A percentile compares a stretch with the other conserved stretches of the same genome.
Evolutionary conservation across 1,140 invertebrate genomes (phyloP).

Genomic region (Bombus turneri): DNA sequence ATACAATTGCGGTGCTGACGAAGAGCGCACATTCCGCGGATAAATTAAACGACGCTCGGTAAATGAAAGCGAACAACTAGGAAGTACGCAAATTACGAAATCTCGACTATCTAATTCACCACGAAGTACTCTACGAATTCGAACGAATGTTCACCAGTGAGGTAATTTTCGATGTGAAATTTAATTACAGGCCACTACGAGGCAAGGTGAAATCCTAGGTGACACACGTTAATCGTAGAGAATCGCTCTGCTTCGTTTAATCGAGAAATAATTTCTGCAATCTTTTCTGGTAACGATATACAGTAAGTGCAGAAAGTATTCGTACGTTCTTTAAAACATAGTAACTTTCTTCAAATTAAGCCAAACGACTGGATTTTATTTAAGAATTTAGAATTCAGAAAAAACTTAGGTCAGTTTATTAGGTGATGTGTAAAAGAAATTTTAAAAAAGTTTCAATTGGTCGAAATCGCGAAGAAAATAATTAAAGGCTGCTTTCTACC

Average conservation of each 20-base stretch:
- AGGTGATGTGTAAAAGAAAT: too few relatives aligned
- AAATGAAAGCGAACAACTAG: background rate
- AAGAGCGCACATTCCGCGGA: background rate
- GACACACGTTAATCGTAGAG: background rate
- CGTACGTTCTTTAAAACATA: too few relatives aligned
- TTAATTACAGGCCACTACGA: background rate
- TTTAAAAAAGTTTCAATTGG: too few relatives aligned
- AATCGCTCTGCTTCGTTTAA: background rate
- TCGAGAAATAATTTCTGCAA: background rate
- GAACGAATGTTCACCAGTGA: constrained; percentile 1
- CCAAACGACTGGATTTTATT: too few relatives aligned
- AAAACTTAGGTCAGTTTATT: too few relatives aligned
- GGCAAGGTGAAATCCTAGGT: background rate
- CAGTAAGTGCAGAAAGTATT: background rate
- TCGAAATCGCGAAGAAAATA: too few relatives aligned
- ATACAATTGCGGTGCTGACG: background rate
- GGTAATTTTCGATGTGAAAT: background rate
- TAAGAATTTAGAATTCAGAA: too few relatives aligned
- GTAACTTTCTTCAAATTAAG: too few relatives aligned
- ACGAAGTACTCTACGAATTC: background rate
- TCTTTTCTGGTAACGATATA: background rate
- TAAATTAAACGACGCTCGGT: background rate
- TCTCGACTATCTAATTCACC: constrained; percentile 39
- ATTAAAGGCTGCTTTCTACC: too few relatives aligned
- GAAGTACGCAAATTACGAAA: constrained; percentile 35